Percentiles rank a stretch among this genome's conserved stretches.
These are phyloP conservation scores for Pseudachorutes palmiensis DNA, from an alignment of 1,140 invertebrate genomes.

Conservation along the genomic window DNA sequence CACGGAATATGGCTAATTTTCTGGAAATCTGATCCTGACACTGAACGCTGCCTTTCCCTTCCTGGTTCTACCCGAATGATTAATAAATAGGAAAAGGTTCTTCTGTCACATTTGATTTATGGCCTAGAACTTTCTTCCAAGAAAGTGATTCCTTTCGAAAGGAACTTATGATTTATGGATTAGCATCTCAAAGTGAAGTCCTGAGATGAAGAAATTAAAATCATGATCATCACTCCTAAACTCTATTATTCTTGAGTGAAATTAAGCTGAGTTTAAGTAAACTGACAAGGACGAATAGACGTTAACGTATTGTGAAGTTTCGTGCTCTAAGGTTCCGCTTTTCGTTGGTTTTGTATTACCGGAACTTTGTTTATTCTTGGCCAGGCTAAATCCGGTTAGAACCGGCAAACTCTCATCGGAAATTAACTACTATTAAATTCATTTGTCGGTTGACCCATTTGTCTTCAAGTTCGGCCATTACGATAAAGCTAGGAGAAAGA, in stretches of 20 bases:
- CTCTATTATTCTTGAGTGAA: background rate
- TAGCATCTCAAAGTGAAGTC: background rate
- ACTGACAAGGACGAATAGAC: background rate
- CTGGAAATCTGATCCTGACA: background rate
- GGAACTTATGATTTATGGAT: background rate
- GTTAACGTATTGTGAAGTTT: too few relatives aligned
- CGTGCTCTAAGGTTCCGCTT: too few relatives aligned
- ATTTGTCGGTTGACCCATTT: too few relatives aligned
- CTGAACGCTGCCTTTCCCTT: too few relatives aligned
- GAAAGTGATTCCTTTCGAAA: background rate
- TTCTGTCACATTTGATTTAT: background rate
- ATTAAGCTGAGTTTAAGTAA: background rate
- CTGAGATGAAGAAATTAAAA: slow-evolving; percentile 1
- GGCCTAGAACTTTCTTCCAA: background rate
- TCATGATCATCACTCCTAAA: background rate
- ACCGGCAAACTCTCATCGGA: too few relatives aligned
- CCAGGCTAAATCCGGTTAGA: too few relatives aligned
- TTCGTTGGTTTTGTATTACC: too few relatives aligned
- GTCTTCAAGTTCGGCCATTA: too few relatives aligned
- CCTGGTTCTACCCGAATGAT: too few relatives aligned
- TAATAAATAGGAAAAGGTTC: background rate
- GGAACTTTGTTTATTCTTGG: too few relatives aligned
- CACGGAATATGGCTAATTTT: background rate
- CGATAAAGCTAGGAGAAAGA: too few relatives aligned
- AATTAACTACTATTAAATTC: too few relatives aligned